These are phyloP conservation scores for Uloborus plumipes DNA, from an alignment of 2,888 invertebrate species.

Conservation along the genomic window DNA sequence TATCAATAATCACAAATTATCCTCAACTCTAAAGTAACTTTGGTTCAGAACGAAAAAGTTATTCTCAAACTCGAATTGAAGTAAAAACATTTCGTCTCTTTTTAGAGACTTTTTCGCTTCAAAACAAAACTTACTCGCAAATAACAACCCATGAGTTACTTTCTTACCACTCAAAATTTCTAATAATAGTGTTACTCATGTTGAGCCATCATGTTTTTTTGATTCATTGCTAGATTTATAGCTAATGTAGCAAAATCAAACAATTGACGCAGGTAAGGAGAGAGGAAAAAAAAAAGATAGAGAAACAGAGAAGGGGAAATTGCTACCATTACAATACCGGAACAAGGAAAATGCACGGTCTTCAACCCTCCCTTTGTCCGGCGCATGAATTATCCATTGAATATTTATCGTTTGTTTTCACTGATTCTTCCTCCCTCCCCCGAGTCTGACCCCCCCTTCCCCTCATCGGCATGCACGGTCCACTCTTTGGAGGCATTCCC, in stretches of 20 bases:
- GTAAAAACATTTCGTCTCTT: too few relatives aligned
- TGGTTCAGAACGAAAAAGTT: too few relatives aligned
- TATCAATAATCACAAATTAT: too few relatives aligned
- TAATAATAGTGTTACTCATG: too few relatives aligned
- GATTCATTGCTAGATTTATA: neutral
- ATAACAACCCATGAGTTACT: too few relatives aligned
- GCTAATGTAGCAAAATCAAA: slow-evolving; percentile 38
- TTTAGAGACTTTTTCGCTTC: too few relatives aligned
- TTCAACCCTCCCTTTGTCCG: slow-evolving; percentile 12
- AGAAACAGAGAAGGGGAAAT: too few relatives aligned
- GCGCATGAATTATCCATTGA: slow-evolving; percentile 57
- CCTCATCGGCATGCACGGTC: slow-evolving; percentile 13
- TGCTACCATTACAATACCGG: slow-evolving; percentile 41
- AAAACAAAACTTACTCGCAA: too few relatives aligned
- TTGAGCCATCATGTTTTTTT: too few relatives aligned
- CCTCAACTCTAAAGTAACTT: too few relatives aligned
- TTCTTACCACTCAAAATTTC: too few relatives aligned
- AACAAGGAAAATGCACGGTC: slow-evolving; percentile 40
- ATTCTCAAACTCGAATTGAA: too few relatives aligned
- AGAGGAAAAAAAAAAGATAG: neutral
- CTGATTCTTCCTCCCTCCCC: slow-evolving; percentile 21
- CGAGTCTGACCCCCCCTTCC: neutral
- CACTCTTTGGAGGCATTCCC: slow-evolving; percentile 15
- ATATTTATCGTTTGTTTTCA: slow-evolving; percentile 61
- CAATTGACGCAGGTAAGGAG: slow-evolving; percentile 30